These are phyloP conservation scores for Cataglyphis livida DNA, from an alignment of 2,888 invertebrate species.

Conservation along the genomic window DNA sequence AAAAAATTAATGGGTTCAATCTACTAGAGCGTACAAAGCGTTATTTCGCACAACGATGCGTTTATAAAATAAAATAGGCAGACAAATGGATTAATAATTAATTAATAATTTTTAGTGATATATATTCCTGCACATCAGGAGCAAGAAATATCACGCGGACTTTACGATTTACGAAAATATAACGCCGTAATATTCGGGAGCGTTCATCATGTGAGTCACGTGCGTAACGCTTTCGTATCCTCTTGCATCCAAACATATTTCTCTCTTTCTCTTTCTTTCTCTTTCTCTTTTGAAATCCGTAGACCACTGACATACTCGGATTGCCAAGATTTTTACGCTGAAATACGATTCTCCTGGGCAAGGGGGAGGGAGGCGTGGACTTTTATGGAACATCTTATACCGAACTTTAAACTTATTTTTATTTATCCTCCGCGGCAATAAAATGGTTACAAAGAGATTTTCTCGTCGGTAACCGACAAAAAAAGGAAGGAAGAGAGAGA, in stretches of 20 bases:
- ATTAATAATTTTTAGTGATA: not conserved
- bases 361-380: conserved; percentile 1
- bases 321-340: conserved; percentile 55
- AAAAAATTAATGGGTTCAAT: conserved; percentile 14
- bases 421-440: conserved; percentile 52
- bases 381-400: conserved; percentile 16
- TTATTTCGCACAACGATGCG: not conserved
- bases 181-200: conserved; percentile 15
- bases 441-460: conserved; percentile 58
- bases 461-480: conserved; percentile 44
- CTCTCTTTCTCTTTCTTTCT: conserved; percentile 32
- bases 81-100: not conserved
- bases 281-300: conserved; percentile 61
- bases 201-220: conserved; percentile 45
- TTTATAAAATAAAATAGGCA: not conserved
- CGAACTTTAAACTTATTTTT: conserved; percentile 55
- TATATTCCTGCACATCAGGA: not conserved
- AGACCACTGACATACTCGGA: conserved; percentile 29
- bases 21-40: not conserved
- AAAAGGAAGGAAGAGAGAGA: conserved; percentile 16
- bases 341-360: conserved; percentile 57
- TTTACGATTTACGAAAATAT: conserved; percentile 39
- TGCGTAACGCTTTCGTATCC: conserved; percentile 33
- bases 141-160: conserved; percentile 21
- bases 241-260: conserved; percentile 55